Base-by-base conservation (phyloP, 2,113 vertebrate genomes). In the Hippopotamus amphibius region DNA sequence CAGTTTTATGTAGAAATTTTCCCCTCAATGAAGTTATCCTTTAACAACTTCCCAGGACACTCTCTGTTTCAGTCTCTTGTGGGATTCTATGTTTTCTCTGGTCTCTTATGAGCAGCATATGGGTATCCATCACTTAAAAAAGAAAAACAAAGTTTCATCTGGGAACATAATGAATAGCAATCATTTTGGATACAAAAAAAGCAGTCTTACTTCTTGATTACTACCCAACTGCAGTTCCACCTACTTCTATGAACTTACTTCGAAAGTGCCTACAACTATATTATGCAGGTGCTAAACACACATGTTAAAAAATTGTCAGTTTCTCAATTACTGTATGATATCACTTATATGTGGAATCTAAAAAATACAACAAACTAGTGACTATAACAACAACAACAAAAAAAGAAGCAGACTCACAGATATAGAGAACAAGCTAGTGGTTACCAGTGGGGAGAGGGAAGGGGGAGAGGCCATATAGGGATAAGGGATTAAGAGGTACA, bases 11-110 rank as follows among this genome's bases (percentile, higher is more conserved):
- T 76, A 90, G 92, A 95, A 89, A 48, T 2, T 66, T 37, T 71
- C 69, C 59, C 65, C 69, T 84, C 9, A 17, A n/a, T 92, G 41
- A 96, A 95, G 76, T 55, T n/a, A 72, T 30, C 80, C 74, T 92
- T 80, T 87, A 90, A 84, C 74, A 83, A 92, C 33, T 41, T 87
- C 77, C 46, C 69, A 90, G 69, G 80, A 74, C 37, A 76, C 65
- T 85, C 21, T 85, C 61, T 55, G 55, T 28, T 76, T 91, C 63
- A 48, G 85, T n/a, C 43, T 84, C n/a, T 61, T 43, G 21, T 17
- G 46, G 76, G 66, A 37, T 92, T 69, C 74, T 88, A 76, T 74
- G 61, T 87, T 28, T 85, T 50, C 94, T 92, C 83, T 89, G 46
- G 16, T 92, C 46, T 93, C 61, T 81, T 74, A 65, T 65, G 59